Evolutionary conservation across 2,797 vertebrate genomes (phyloP).

Genomic region (Pantherophis vulpinus): DNA sequence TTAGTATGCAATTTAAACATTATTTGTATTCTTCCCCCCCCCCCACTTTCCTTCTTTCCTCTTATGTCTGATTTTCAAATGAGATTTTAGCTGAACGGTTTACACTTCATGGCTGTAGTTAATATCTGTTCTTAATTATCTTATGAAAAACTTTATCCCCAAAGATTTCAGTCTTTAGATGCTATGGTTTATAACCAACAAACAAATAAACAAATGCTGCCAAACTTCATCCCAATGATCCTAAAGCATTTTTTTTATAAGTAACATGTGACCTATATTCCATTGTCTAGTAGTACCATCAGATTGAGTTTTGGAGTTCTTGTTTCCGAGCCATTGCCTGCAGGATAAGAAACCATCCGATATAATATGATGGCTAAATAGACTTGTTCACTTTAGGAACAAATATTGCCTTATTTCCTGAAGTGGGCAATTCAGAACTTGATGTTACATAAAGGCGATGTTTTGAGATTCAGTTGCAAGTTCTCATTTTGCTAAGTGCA

Average conservation of each 20-base stretch:
- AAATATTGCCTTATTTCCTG: background rate
- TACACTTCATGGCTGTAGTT: constrained; percentile 46
- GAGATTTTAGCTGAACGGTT: constrained; percentile 60
- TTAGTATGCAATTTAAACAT: constrained; percentile 47
- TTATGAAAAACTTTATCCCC: constrained; percentile 53
- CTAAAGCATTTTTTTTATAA: background rate
- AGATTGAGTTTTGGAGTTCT: background rate
- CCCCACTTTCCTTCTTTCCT: background rate
- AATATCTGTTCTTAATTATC: constrained; percentile 50
- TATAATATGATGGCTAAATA: background rate
- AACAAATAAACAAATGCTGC: background rate
- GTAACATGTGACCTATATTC: background rate
- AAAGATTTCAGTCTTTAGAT: constrained; percentile 54
- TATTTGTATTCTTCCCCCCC: constrained; percentile 39
- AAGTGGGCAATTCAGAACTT: background rate
- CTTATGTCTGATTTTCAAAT: constrained; percentile 34
- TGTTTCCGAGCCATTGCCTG: background rate
- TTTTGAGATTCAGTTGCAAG: background rate
- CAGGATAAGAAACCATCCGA: background rate
- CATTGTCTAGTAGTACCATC: background rate
- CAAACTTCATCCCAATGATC: background rate
- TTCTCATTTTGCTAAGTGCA: background rate
- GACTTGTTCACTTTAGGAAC: background rate
- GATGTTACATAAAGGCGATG: background rate
- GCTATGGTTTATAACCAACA: background rate